Evolutionary conservation across 2,797 vertebrate genomes (phyloP), one percentile per base, ranked within the genome.

Genomic region (Cottoperca gobio): DNA sequence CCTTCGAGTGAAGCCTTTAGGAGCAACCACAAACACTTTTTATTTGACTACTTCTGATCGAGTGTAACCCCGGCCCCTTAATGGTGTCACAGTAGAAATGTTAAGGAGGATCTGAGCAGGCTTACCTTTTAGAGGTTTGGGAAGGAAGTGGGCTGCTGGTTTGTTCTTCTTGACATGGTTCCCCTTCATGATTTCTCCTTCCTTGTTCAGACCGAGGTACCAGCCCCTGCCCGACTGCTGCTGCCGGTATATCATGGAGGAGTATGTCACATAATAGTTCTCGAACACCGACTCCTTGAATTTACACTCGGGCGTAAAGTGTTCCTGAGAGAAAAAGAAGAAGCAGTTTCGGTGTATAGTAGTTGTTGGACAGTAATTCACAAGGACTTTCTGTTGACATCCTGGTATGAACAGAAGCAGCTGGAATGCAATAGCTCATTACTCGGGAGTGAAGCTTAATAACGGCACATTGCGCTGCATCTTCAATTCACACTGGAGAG

Each of bases 251-350:
- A 97, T 97, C 98, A 99, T 99, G 73, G 98, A 99, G 50, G 98
- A 99, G 91, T 99, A 99, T 0, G 97, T 99, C 94, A 99, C 98
- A 0, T 99, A 99, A 94, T 99, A 99, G 95, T 99, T 99, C 94
- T 99, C 98, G 88, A 99, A 99, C 89, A 99, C 98, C 0, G 98
- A 99, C 93, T 99, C 98, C 95, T 99, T 99, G 94, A 99, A 99
- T 95, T 99, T 99, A 93, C 98, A 99, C 93, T 99, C 98, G 19
- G 97, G 96, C 62, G 98, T 99, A 91, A 99, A 99, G 94, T 99
- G 98, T 95, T 99, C 98, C 98, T 99, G 93, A 8, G 89, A 76
- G 77, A 63, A 79, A 39, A 14, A 33, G 48, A 67, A 89, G 37
- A 79, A 65, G 62, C 31, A 76, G 63, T 76, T 72, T 60, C 31